phyloP scores from a whole-genome alignment of 2,797 vertebrate genomes.

The Molothrus aeneus region DNA sequence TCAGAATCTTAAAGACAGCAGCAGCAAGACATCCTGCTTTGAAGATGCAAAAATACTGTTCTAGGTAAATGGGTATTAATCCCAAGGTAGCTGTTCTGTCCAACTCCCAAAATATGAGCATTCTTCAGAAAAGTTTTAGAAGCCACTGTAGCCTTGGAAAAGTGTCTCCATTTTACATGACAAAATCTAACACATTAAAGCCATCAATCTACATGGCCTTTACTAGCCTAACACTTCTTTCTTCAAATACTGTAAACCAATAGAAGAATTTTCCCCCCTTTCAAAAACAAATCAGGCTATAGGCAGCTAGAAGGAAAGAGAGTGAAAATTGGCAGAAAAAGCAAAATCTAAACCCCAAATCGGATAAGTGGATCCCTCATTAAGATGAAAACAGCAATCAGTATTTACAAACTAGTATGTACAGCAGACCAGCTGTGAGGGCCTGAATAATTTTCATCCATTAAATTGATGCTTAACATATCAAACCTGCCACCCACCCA shows the following conservation, averaged over 20 bases:
- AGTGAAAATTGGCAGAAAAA: constrained; percentile 8
- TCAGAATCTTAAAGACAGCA: not conserved
- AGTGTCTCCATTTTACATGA: not conserved
- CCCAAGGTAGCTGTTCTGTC: not conserved
- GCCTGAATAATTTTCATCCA: not conserved
- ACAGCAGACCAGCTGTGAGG: constrained; percentile 4
- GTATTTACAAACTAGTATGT: not conserved
- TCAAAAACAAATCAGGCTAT: not conserved
- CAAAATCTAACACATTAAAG: not conserved
- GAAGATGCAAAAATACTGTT: not conserved
- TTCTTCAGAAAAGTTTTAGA: not conserved
- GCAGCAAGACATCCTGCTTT: not conserved
- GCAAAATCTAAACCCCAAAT: constrained; percentile 16
- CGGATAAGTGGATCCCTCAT: not conserved
- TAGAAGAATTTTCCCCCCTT: not conserved
- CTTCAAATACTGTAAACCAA: not conserved
- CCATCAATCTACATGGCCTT: not conserved
- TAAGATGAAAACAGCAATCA: constrained; percentile 23
- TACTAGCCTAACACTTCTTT: not conserved
- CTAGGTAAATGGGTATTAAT: not conserved
- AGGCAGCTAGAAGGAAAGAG: not conserved
- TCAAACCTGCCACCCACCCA: not conserved
- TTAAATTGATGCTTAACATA: not conserved
- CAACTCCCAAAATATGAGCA: not conserved
- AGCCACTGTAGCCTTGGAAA: not conserved